Conservation (phyloP, 53 echinoderm and acorn worm species). For the Pentamera pediparva region DNA sequence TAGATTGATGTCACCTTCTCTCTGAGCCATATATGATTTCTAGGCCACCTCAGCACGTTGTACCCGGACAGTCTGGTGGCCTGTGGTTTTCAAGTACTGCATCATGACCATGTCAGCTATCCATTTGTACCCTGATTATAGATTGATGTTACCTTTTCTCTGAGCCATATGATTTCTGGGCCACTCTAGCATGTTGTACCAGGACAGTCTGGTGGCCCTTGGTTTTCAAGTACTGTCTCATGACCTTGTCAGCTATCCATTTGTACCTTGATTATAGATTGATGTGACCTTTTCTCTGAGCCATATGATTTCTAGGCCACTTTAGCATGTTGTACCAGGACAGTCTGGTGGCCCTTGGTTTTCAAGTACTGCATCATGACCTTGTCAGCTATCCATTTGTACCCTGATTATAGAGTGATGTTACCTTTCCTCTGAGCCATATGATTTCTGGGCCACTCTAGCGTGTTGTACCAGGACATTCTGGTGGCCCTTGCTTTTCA, state of each 20-base stretch:
- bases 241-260: too few species aligned
- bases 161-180: conserved; percentile 91
- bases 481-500: conserved; percentile 77
- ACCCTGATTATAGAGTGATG: too few species aligned
- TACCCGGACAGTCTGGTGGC: conserved; percentile 83
- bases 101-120: too few species aligned
- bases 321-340: conserved; percentile 90
- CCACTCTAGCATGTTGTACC: conserved; percentile 84
- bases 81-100: conserved; percentile 79
- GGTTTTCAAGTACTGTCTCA: conserved; percentile 89
- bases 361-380: conserved; percentile 89
- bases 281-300: conserved; percentile 94
- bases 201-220: conserved; percentile 81
- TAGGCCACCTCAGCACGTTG: conserved; percentile 94
- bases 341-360: conserved; percentile 78
- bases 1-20: conserved; percentile 93
- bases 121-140: too few species aligned
- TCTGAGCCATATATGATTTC: conserved; percentile 97
- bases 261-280: conserved; percentile 63
- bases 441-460: conserved; percentile 95
- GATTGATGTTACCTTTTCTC: conserved; percentile 97
- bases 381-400: too few species aligned
- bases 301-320: conserved; percentile 97
- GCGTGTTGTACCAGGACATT: conserved; percentile 90
- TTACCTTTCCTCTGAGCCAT: conserved; percentile 96